These are phyloP conservation scores for Pseudobourletiella spinata DNA, from an alignment of 1,140 invertebrate species.

Conservation along the genomic window DNA sequence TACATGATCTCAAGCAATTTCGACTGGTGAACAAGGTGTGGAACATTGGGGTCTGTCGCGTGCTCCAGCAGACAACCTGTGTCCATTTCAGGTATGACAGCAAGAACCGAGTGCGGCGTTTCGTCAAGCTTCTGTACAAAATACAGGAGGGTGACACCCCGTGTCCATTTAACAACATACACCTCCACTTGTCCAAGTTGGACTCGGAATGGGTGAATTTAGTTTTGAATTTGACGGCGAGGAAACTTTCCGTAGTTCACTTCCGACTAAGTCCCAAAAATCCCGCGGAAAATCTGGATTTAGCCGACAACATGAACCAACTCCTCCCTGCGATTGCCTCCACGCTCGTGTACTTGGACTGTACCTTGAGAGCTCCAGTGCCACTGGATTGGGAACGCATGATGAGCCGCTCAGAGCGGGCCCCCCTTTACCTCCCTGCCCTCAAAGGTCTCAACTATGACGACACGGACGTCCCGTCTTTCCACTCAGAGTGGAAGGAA, in stretches of 20 bases:
- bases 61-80: neutral
- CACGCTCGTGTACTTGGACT: neutral
- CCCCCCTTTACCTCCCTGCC: neutral
- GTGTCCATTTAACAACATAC: neutral
- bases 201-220: neutral
- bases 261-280: neutral
- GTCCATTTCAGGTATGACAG: neutral
- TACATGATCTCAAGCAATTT: neutral
- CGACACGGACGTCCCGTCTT: neutral
- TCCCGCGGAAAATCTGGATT: neutral
- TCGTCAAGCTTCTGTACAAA: neutral
- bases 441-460: neutral
- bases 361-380: neutral
- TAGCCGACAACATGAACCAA: neutral
- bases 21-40: neutral
- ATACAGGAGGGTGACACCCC: neutral
- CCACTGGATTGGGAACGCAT: neutral
- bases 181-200: neutral
- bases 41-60: neutral
- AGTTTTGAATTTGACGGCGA: neutral
- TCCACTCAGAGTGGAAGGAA: neutral
- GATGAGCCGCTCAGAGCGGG: neutral
- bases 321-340: neutral
- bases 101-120: neutral
- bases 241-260: neutral